Evolutionary conservation across 2,113 vertebrate genomes (phyloP).

Genomic region (Anarhynchus alexandrinus): DNA sequence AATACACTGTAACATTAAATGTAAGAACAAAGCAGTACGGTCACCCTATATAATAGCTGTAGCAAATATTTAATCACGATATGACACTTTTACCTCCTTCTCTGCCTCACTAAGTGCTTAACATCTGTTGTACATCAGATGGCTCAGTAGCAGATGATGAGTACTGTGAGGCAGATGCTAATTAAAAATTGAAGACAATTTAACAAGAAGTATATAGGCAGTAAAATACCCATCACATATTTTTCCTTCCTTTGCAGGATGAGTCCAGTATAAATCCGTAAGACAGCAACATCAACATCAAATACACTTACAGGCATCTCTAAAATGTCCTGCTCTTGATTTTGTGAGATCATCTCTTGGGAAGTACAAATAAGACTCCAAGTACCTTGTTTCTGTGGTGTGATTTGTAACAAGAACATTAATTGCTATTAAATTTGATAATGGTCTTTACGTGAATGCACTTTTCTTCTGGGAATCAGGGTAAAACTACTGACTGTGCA

Average conservation of each 20-base stretch:
- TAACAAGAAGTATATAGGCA: conserved; percentile 35
- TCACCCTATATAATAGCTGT: neutral
- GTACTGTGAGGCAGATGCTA: conserved; percentile 48
- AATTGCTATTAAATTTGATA: neutral
- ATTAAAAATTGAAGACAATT: conserved; percentile 51
- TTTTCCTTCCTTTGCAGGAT: neutral
- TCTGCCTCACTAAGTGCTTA: conserved; percentile 53
- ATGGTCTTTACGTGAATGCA: neutral
- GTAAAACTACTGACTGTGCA: neutral
- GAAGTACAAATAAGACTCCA: neutral
- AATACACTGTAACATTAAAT: neutral
- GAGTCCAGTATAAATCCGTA: neutral
- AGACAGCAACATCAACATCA: neutral
- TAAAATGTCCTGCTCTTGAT: neutral
- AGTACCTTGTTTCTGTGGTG: neutral
- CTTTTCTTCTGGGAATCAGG: neutral
- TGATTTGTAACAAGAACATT: neutral
- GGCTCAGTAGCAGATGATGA: conserved; percentile 56
- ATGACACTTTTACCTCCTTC: conserved; percentile 52
- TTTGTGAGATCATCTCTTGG: neutral
- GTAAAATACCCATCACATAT: conserved; percentile 49
- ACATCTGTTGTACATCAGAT: conserved; percentile 65
- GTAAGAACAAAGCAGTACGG: conserved; percentile 14
- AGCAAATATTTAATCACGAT: conserved; percentile 48
- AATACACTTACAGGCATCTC: neutral